A percentile compares a stretch with the other conserved stretches of the same genome.
Evolutionary conservation across 2,113 vertebrate genomes (phyloP).

Genomic region (Takifugu bimaculatus): DNA sequence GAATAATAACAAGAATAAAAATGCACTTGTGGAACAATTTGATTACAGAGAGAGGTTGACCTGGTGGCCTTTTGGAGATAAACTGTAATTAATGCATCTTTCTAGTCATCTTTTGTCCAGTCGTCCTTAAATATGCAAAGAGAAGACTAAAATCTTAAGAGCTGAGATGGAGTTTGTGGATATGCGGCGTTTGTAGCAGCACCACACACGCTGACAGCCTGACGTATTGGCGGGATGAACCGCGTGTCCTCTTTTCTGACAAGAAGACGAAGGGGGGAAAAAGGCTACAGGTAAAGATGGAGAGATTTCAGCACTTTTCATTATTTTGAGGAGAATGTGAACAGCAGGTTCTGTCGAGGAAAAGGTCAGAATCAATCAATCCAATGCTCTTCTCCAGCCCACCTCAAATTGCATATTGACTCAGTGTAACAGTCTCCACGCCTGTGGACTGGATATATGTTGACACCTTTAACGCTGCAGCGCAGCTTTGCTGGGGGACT

Average conservation of each 20-base stretch:
- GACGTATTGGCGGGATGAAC: conserved; percentile 65
- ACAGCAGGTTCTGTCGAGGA: conserved; percentile 54
- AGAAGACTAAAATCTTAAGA: no score
- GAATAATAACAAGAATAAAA: no score
- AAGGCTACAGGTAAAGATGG: conserved; percentile 51
- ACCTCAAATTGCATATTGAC: conserved; percentile 73
- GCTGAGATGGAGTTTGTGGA: no score
- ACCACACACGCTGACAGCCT: conserved; percentile 46
- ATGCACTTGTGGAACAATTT: no score
- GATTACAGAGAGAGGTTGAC: no score
- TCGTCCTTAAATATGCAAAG: no score
- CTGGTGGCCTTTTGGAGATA: no score
- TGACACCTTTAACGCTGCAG: conserved; percentile 47
- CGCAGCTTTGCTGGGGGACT: conserved; percentile 24
- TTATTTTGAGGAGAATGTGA: conserved; percentile 61
- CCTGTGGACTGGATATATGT: conserved; percentile 49
- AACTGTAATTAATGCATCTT: no score
- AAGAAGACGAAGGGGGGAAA: conserved; percentile 37
- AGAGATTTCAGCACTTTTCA: conserved; percentile 65
- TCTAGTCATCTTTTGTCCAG: no score
- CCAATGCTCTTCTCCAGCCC: conserved; percentile 51
- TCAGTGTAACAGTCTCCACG: conserved; percentile 35
- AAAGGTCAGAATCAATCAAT: conserved; percentile 74
- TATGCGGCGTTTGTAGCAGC: conserved; percentile 23
- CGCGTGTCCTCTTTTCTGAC: conserved; percentile 51